Base-by-base conservation (phyloP, 2,888 invertebrate species). In the Silvanus unidentatus region DNA sequence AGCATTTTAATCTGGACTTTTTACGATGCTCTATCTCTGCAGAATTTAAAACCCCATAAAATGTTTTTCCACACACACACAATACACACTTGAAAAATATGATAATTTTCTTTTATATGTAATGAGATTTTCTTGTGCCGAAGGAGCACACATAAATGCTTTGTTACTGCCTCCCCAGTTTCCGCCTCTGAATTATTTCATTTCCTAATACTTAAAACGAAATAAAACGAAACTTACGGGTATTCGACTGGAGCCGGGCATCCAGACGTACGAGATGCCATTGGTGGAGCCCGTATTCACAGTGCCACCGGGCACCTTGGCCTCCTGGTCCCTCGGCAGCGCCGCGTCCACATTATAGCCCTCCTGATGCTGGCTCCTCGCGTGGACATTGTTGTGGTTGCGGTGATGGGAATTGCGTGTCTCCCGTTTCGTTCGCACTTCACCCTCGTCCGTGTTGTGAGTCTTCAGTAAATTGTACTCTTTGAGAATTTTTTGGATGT, bases 161-260 rank as follows among this genome's bases (percentile, higher is more conserved):
- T n/a, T n/a, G n/a, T n/a, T n/a, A n/a, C n/a, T n/a, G n/a, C n/a
- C n/a, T n/a, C n/a, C n/a, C n/a, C n/a, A n/a, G n/a, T n/a, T n/a
- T n/a, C n/a, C n/a, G n/a, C n/a, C n/a, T n/a, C n/a, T n/a, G n/a
- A n/a, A n/a, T n/a, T n/a, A n/a, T n/a, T n/a, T n/a, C n/a, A n/a
- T n/a, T n/a, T n/a, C n/a, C n/a, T n/a, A n/a, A n/a, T n/a, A n/a
- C n/a, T n/a, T n/a, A n/a, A n/a, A n/a, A n/a, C n/a, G n/a, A n/a
- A n/a, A n/a, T n/a, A n/a, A n/a, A n/a, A n/a, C n/a, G n/a, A n/a
- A 32, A 73, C 78, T 77, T 70, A 89, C 89, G 63, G 91, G 88
- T 57, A 92, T 88, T 57, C 90, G 80, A 28, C 90, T 89, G 61
- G 89, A 88, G 51, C 88, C 86, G 43, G 90, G 89, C 53, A 92